These are phyloP conservation scores for Ammodytes marinus DNA, from an alignment of 2,113 vertebrate genomes.

Conservation along the genomic window DNA sequence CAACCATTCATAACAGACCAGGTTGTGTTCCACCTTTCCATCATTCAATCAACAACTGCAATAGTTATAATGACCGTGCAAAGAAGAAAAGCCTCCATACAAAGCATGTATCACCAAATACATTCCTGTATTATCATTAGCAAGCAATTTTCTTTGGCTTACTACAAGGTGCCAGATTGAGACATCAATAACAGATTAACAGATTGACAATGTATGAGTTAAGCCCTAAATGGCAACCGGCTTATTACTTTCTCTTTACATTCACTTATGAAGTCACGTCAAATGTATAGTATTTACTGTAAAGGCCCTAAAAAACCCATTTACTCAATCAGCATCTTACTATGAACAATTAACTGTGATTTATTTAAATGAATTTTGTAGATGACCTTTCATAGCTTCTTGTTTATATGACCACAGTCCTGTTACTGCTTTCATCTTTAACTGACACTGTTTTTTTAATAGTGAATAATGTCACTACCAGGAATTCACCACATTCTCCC, in stretches of 20 bases:
- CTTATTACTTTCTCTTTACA: neutral
- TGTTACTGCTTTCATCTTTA: neutral
- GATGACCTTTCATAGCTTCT: neutral
- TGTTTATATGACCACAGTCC: neutral
- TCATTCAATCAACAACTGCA: slow-evolving; percentile 3
- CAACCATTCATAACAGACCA: neutral
- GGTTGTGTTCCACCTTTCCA: neutral
- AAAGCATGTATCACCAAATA: neutral
- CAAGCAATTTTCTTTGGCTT: neutral
- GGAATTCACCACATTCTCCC: neutral
- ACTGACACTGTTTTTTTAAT: neutral
- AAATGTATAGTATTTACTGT: neutral
- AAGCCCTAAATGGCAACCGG: neutral
- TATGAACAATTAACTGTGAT: neutral
- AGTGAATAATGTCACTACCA: neutral
- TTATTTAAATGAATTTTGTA: no score
- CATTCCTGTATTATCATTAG: neutral
- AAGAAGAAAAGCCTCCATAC: neutral
- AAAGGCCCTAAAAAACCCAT: neutral
- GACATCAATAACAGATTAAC: neutral
- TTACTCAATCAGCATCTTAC: neutral
- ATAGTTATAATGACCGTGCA: slow-evolving; percentile 24
- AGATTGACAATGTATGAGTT: neutral
- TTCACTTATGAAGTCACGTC: no score
- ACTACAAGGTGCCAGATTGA: neutral